Conservation (phyloP, 64 coral and sea anemone species). For the Trachythela sp. region DNA sequence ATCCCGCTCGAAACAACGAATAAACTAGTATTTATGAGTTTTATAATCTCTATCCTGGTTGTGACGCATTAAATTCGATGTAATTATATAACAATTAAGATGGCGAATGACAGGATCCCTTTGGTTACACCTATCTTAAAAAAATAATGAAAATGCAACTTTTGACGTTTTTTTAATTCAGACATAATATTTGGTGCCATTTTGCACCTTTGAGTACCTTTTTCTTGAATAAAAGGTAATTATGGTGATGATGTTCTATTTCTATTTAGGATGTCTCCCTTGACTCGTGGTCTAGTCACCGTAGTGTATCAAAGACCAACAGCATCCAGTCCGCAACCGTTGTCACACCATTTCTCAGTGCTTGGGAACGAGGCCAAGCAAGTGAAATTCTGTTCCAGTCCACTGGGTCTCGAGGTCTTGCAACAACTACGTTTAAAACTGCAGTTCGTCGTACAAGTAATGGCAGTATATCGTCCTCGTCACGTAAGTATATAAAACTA, state of each 20-base stretch:
- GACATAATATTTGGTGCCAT: too few relatives aligned
- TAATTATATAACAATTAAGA: too few relatives aligned
- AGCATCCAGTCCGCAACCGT: neutral
- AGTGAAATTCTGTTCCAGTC: neutral
- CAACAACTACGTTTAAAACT: neutral
- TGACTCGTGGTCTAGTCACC: neutral
- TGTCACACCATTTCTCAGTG: neutral
- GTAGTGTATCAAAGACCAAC: neutral
- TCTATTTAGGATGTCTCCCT: neutral
- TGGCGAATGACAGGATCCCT: neutral
- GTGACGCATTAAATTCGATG: neutral
- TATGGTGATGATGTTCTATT: neutral
- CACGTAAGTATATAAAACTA: neutral
- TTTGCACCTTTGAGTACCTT: too few relatives aligned
- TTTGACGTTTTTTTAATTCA: too few relatives aligned
- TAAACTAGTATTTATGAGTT: too few relatives aligned
- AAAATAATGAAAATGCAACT: too few relatives aligned
- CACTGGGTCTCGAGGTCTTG: neutral
- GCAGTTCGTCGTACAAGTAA: neutral
- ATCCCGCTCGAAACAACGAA: too few relatives aligned
- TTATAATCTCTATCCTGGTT: neutral
- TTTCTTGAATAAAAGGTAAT: neutral
- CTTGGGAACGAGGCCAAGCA: slow-evolving; percentile 6
- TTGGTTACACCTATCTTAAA: too few relatives aligned
- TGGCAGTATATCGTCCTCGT: neutral